These are phyloP conservation scores for Kryptolebias ocellatus DNA, from an alignment of 2,797 vertebrate species.

Conservation along the genomic window DNA sequence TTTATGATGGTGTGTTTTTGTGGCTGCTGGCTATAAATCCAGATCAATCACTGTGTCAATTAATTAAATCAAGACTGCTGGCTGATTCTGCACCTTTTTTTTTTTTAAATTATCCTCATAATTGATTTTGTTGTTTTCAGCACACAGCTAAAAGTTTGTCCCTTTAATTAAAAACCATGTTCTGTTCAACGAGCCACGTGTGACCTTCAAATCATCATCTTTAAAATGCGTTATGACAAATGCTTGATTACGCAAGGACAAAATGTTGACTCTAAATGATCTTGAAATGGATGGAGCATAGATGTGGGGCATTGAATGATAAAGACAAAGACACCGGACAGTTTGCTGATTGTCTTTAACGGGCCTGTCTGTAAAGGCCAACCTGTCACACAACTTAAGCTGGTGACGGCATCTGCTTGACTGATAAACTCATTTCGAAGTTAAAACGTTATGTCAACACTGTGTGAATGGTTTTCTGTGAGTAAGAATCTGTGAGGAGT, in stretches of 20 bases:
- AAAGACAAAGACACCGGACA: neutral
- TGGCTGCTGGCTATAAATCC: neutral
- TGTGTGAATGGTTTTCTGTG: constrained; percentile 15
- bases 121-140: constrained; percentile 51
- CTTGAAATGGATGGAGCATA: constrained; percentile 12
- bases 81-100: constrained; percentile 45
- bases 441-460: constrained; percentile 40
- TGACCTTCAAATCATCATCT: constrained; percentile 56
- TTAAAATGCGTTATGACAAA: constrained; percentile 4
- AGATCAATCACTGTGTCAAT: constrained; percentile 21
- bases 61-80: constrained; percentile 34
- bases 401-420: constrained; percentile 10
- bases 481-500: neutral
- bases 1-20: neutral
- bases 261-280: constrained; percentile 17
- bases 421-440: constrained; percentile 41
- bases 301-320: neutral
- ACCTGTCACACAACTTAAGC: constrained; percentile 10
- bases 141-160: constrained; percentile 25
- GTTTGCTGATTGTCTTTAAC: constrained; percentile 5
- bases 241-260: too few relatives aligned
- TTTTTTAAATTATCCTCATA: constrained; percentile 47
- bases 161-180: constrained; percentile 56
- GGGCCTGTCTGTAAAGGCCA: constrained; percentile 44
- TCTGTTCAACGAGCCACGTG: constrained; percentile 51